Percentiles rank a stretch among this genome's conserved stretches.
Conservation (phyloP, 2,888 invertebrate species). For the Drosophila mercatorum region DNA sequence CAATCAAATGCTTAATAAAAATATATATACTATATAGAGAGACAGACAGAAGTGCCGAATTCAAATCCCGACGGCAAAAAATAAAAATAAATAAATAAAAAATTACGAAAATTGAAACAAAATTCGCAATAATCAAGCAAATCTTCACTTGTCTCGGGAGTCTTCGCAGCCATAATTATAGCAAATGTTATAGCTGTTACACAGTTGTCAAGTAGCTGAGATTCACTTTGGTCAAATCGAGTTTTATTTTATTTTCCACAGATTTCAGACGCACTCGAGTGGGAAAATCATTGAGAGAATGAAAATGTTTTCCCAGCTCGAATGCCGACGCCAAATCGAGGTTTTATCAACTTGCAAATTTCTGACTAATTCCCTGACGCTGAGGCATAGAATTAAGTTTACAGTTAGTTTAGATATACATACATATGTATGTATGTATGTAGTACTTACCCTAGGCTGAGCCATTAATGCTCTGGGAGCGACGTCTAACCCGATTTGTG, state of each 20-base stretch:
- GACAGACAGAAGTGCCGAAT: background rate
- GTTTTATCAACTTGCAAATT: background rate
- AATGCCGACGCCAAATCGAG: constrained; percentile 21
- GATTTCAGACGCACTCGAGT: background rate
- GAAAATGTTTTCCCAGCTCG: constrained; percentile 1
- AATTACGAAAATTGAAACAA: background rate
- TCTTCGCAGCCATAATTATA: background rate
- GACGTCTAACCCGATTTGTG: constrained; percentile 85
- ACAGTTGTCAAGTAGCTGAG: background rate
- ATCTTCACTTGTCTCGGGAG: background rate
- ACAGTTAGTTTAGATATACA: background rate
- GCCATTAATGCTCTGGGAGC: constrained; percentile 86
- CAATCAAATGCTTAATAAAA: background rate
- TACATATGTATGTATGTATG: too few species aligned
- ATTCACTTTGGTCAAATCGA: background rate
- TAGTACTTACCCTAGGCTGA: constrained; percentile 85
- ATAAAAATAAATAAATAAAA: background rate
- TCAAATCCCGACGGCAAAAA: constrained; percentile 1
- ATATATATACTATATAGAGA: background rate
- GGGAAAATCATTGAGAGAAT: background rate
- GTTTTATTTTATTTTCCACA: too few species aligned
- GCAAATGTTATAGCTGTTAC: background rate
- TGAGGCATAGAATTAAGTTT: constrained; percentile 7
- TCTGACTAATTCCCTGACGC: constrained; percentile 4
- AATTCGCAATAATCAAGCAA: constrained; percentile 8